A percentile compares a stretch with the other conserved stretches of the same genome.
These are phyloP conservation scores for Coluber constrictor DNA, from an alignment of 2,797 vertebrate species.

Conservation along the genomic window DNA sequence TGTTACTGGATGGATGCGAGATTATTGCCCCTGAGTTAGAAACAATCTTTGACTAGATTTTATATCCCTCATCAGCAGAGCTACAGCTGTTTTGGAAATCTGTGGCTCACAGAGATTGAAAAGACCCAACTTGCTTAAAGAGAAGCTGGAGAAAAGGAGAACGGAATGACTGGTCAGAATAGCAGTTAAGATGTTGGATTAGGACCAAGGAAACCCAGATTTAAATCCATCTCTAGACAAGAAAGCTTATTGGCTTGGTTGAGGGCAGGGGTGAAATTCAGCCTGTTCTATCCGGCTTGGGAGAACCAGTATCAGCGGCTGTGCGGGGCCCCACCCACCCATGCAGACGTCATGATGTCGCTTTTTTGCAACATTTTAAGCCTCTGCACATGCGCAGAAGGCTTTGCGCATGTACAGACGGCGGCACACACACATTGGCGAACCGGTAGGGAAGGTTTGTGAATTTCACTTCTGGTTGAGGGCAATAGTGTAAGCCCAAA, in stretches of 20 bases:
- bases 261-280: background rate
- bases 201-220: background rate
- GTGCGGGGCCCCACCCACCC: no score
- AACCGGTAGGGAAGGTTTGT: no score
- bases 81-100: background rate
- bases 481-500: background rate
- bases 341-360: no score
- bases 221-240: background rate
- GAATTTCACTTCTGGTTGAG: no score
- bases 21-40: background rate
- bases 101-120: background rate
- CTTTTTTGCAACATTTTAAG: no score
- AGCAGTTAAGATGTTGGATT: background rate
- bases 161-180: background rate
- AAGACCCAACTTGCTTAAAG: background rate
- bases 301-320: no score
- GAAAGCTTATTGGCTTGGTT: background rate
- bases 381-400: no score
- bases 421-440: no score
- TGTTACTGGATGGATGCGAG: background rate
- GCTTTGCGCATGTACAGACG: no score
- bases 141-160: background rate
- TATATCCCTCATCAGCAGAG: background rate
- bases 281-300: no score
- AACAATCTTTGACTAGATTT: background rate